Conservation (phyloP, 2,888 invertebrate species). For the Leptodirus hochenwartii region DNA sequence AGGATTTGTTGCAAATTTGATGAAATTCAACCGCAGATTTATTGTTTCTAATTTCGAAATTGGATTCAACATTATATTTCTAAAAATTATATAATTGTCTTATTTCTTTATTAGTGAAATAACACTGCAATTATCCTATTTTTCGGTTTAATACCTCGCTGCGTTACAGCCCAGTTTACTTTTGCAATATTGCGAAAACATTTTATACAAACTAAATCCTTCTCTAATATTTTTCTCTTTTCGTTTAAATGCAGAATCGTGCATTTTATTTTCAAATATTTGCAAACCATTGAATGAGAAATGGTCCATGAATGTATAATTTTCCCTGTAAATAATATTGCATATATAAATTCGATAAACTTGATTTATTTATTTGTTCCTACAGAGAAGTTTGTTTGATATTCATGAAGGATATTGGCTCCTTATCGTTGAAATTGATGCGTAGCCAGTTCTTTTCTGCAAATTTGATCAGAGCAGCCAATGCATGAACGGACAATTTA, state of each 20-base stretch:
- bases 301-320: conserved; percentile 51
- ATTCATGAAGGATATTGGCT: background rate
- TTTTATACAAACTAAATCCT: conserved; percentile 51
- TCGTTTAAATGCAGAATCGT: conserved; percentile 57
- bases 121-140: conserved; percentile 2
- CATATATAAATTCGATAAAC: conserved; percentile 1
- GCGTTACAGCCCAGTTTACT: conserved; percentile 46
- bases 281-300: conserved; percentile 57
- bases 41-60: conserved; percentile 40
- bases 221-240: conserved; percentile 42
- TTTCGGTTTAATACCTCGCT: conserved; percentile 33
- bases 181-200: conserved; percentile 44
- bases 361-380: too few relatives aligned
- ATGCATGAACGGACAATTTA: conserved; percentile 43
- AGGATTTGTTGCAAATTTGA: conserved; percentile 46
- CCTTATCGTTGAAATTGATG: conserved; percentile 12
- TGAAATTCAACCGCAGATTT: conserved; percentile 45
- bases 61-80: conserved; percentile 53
- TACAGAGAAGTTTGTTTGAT: background rate
- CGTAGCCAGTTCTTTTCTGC: conserved; percentile 43
- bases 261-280: conserved; percentile 52
- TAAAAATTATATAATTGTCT: conserved; percentile 19
- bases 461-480: conserved; percentile 53
- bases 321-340: conserved; percentile 32
- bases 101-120: conserved; percentile 3